A percentile compares a stretch with the other conserved stretches of the same genome.
Evolutionary conservation across 2,797 vertebrate species (phyloP).

Genomic region (Falco biarmicus): DNA sequence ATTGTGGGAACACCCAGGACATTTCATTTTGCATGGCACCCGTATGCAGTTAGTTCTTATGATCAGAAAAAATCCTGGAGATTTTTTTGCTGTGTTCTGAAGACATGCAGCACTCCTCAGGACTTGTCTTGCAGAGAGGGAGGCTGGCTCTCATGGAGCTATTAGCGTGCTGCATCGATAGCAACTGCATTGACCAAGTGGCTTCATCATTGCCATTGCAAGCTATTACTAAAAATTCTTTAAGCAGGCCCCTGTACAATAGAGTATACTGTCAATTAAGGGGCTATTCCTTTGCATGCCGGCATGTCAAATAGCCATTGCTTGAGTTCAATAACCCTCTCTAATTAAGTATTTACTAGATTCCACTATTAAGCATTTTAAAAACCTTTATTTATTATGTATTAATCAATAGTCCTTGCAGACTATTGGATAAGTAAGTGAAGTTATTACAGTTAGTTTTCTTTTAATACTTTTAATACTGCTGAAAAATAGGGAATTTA

Average conservation of each 20-base stretch:
- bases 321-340: constrained; percentile 51
- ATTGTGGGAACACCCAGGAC: not conserved
- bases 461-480: not conserved
- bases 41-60: rapidly evolving
- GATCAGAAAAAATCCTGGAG: not conserved
- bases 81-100: not conserved
- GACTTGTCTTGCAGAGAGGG: not conserved
- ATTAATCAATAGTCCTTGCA: constrained; percentile 60
- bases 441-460: constrained; percentile 10
- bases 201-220: not conserved
- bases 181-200: not conserved
- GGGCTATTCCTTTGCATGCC: constrained; percentile 18
- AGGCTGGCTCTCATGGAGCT: not conserved
- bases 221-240: constrained; percentile 11
- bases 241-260: not conserved
- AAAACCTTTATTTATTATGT: constrained; percentile 67
- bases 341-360: constrained; percentile 72
- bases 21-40: not conserved
- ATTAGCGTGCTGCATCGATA: not conserved
- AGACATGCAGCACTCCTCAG: not conserved
- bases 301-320: constrained; percentile 48
- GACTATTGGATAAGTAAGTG: constrained; percentile 33
- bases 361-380: constrained; percentile 56
- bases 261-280: constrained; percentile 44
- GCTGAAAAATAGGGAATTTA: not conserved